Evolutionary conservation across 2,113 vertebrate species (phyloP), one percentile per base, ranked within the genome.

Genomic region (Heloderma charlesbogerti): DNA sequence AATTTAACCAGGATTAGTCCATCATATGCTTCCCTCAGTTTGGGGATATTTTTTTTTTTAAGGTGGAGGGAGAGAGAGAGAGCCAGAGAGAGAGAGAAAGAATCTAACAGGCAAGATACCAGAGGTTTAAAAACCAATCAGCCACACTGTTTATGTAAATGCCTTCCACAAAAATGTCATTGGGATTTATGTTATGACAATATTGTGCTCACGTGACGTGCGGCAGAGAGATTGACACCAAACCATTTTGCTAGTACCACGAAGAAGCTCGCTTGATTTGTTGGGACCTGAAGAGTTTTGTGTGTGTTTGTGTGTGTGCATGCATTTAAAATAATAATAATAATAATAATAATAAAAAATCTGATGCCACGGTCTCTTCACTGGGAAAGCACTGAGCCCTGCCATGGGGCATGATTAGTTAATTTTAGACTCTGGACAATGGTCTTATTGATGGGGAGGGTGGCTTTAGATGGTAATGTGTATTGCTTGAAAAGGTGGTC

Each of bases 11-110:
- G 91, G 72, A 92, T 92, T 79, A 90, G 10, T 48, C 57, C 22
- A 84, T 94, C 16, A 4, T 79, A 79, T n/a, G 10, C 77, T 94
- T 95, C 93, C 91, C 91, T 90, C 34, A 67, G 82, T 90, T 93
- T 91, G 87, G 72, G 18, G 63, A 83, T n/a, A n/a, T n/a, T n/a
- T 93, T 94, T 92, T 90, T 67, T 90, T 54, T 67, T 13, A 86
- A 86, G 84, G 83, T 86, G 29, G 27, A 51, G 16, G n/a, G n/a
- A n/a, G n/a, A n/a, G n/a, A n/a, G n/a, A n/a, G n/a, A n/a, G n/a
- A n/a, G n/a, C n/a, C n/a, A n/a, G n/a, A n/a, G n/a, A n/a, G 69
- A 91, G n/a, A 0, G 71, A 71, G 92, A 90, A 69, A 48, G 91
- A 63, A 22, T 84, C 74, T 88, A 86, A 71, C 75, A 94, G 54